Evolutionary conservation across 2,888 invertebrate species (phyloP).

Genomic region (Hirtodrosophila cameraria): DNA sequence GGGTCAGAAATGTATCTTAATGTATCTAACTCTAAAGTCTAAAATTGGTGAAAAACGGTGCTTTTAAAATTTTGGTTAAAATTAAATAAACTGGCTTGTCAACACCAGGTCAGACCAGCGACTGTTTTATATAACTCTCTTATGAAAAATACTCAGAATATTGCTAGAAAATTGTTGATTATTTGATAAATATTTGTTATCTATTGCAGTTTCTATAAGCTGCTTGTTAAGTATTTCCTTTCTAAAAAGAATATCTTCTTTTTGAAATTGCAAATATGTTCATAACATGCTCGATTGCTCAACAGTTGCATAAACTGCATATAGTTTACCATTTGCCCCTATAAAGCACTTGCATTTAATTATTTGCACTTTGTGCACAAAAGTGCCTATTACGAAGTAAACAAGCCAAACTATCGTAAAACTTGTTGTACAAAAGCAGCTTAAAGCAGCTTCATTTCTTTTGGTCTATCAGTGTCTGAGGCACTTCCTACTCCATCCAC

Average conservation of each 20-base stretch:
- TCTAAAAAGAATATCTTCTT: background rate
- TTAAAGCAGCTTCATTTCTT: conserved; percentile 47
- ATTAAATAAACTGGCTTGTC: no score
- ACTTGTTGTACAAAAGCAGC: conserved; percentile 40
- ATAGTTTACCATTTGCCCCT: background rate
- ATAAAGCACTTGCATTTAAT: conserved; percentile 38
- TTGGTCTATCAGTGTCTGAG: conserved; percentile 44
- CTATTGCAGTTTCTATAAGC: background rate
- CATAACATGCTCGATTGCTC: background rate
- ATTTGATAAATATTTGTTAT: no score
- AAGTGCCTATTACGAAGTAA: conserved; percentile 48
- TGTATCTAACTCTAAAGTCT: no score
- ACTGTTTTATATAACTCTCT: no score
- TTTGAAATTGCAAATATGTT: background rate
- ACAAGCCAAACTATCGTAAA: conserved; percentile 49
- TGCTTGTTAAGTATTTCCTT: background rate
- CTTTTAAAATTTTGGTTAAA: no score
- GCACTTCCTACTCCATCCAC: conserved; percentile 2
- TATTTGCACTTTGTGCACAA: conserved; percentile 40
- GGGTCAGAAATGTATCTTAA: no score
- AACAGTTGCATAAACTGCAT: conserved; percentile 2
- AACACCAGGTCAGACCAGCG: no score
- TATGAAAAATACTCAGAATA: no score
- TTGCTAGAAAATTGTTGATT: no score
- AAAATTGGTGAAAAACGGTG: no score